phyloP scores from a whole-genome alignment of 2,113 vertebrate species.

The Corynorhinus townsendii region DNA sequence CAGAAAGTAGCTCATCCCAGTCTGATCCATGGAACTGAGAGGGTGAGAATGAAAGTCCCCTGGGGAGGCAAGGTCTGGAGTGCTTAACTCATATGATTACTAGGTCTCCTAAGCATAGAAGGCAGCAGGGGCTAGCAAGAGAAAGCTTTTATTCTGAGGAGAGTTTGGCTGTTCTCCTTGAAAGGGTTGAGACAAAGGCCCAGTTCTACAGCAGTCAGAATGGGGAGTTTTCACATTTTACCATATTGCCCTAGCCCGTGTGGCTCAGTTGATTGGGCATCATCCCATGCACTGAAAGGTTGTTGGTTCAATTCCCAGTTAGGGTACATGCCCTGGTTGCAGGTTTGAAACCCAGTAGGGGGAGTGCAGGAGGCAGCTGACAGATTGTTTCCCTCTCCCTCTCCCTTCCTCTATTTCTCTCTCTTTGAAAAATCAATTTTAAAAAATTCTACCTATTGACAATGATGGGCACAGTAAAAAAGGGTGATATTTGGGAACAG shows the following conservation, averaged over 20 bases:
- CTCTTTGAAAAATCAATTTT: no score
- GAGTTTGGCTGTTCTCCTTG: neutral
- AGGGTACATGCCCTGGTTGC: neutral
- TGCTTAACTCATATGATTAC: neutral
- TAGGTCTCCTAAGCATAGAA: neutral
- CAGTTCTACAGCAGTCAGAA: neutral
- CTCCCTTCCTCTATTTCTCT: no score
- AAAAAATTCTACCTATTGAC: neutral
- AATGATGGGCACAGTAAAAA: neutral
- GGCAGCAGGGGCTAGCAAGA: neutral
- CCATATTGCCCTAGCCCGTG: neutral
- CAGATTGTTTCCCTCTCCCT: neutral
- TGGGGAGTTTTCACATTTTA: neutral
- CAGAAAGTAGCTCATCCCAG: neutral
- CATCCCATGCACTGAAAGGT: neutral
- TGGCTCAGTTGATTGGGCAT: neutral
- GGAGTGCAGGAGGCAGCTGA: neutral
- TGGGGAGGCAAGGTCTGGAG: neutral
- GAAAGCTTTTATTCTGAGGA: slow-evolving; percentile 25
- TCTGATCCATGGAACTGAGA: neutral
- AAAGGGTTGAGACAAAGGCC: neutral
- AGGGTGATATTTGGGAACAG: neutral
- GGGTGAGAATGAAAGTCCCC: neutral
- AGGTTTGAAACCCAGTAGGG: neutral
- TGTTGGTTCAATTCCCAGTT: neutral